Evolutionary conservation across 2,888 invertebrate genomes (phyloP), one percentile per base, ranked within the genome.

Genomic region (Tenthredo notha): DNA sequence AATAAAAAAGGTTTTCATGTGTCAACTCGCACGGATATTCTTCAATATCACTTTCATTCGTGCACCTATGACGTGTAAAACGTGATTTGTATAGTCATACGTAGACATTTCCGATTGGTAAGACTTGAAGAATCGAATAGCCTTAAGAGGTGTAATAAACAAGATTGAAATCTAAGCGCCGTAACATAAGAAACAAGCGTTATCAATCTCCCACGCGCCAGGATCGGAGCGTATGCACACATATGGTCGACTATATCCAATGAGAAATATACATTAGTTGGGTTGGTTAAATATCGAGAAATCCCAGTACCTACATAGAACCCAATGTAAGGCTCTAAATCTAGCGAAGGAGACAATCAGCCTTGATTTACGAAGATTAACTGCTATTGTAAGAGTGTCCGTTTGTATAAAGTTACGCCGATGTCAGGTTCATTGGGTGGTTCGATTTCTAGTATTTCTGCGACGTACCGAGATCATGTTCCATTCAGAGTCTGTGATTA

Each of bases 141-240:
- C 33, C 47, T 4, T 67, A 33, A 83, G 43, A 83, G 83, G 33
- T 47, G 47, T 70, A 83, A 83, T 83, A 83, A 83, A 83, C 29
- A 83, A 83, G 83, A 83, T 83, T 67, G 47, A 33, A 65, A 83
- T 83, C 83, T 83, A 70, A 47, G 83, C 83, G 65, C 70, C 70
- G 65, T 83, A 47, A 67, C 83, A 43, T 67, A 67, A 70, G 67
- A 65, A 67, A 83, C 83, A 70, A 83, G 67, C 50, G 50, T 83
- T 70, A 83, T 83, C 83, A 80, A 80, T 80, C 80, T 61, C 80
- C 58, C 61, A 61, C 58, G 80, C 80, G 37, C 58, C 37, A 21
- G 9, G 61, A 15, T 40, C 15, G 37, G 58, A 40, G 21, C 61
- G 37, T 80, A 40, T 37, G 61, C 21, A 25, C 40, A 77, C 15